Evolutionary conservation across 2,113 vertebrate species (phyloP), one percentile per base, ranked within the genome.

Genomic region (Rhinoderma darwinii): DNA sequence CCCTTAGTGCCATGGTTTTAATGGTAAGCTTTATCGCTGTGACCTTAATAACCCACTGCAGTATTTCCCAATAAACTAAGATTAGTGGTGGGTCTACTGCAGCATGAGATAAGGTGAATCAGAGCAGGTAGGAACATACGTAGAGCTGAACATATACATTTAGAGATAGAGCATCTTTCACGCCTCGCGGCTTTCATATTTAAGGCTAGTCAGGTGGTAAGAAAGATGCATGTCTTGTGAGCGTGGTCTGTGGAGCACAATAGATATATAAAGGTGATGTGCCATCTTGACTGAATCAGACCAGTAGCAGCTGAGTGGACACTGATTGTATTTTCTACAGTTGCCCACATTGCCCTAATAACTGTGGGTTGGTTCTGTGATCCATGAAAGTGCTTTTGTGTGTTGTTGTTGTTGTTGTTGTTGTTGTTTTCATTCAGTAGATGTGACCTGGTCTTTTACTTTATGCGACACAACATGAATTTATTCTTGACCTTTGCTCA

Each of bases 351-450:
- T 68, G 43, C 74, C 50, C 3, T 76, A 25, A 25, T 72, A 72
- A 54, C 30, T 41, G 47, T 81, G 22, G 39, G 78, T 47, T 75
- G 39, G 17, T 63, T 59, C 50, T 82, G 66, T 87, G 78, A 87
- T 87, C 79, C 86, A 27, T 87, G 86, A 87, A 87, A 87, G 86
- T 74, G 86, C 35, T 82, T 82, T 66, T 87, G 86, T 27, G 74
- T 76, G 51, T 20, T 41, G 83, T 77, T 66, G 50, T 82, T 30
- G n/a, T n/a, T n/a, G n/a, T n/a, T n/a, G n/a, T 82, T 76, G 51
- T 20, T 41, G 83, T 77, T 66, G 50, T 82, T 30, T 81, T 70
- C 12, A 47, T 32, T 22, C 54, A 75, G 20, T 50, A 70, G 18
- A 73, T 37, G 6, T 27, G 37, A 30, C 17, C 66, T 81, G 66